Conservation (phyloP, 1,140 invertebrate species). For the Drosophila bocki region DNA sequence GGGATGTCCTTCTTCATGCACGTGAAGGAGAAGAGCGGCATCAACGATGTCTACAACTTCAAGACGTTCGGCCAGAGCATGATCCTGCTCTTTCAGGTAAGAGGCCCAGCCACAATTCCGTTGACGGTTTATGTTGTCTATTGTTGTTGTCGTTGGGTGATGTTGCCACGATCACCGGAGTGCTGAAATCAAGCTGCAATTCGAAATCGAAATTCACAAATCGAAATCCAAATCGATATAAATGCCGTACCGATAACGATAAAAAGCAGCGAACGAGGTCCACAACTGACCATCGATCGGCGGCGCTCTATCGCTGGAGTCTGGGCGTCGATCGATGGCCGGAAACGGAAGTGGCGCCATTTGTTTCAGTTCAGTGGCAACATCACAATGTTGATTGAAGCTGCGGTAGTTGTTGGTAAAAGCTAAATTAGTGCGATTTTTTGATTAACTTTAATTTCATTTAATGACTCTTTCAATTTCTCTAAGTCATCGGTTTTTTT, state of each 20-base stretch:
- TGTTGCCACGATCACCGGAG: constrained; percentile 70
- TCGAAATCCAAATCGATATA: background rate
- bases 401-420: constrained; percentile 85
- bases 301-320: constrained; percentile 47
- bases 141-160: constrained; percentile 85
- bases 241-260: constrained; percentile 4
- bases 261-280: background rate
- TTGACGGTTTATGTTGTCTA: constrained; percentile 85
- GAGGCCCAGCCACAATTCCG: constrained; percentile 80
- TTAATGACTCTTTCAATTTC: constrained; percentile 16
- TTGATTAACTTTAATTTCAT: constrained; percentile 41
- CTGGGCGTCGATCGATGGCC: constrained; percentile 30
- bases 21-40: constrained; percentile 95
- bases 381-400: constrained; percentile 85
- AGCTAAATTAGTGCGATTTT: constrained; percentile 85
- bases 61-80: constrained; percentile 99
- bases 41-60: constrained; percentile 99
- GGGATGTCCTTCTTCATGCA: constrained; percentile 99
- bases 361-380: constrained; percentile 68
- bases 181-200: constrained; percentile 9
- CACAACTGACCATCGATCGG: constrained; percentile 27
- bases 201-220: constrained; percentile 4
- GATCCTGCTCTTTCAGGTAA: constrained; percentile 98
- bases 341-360: constrained; percentile 20
- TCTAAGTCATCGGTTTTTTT: constrained; percentile 2